Evolutionary conservation across 1,140 invertebrate species (phyloP).

Genomic region (Drosophila guanche): DNA sequence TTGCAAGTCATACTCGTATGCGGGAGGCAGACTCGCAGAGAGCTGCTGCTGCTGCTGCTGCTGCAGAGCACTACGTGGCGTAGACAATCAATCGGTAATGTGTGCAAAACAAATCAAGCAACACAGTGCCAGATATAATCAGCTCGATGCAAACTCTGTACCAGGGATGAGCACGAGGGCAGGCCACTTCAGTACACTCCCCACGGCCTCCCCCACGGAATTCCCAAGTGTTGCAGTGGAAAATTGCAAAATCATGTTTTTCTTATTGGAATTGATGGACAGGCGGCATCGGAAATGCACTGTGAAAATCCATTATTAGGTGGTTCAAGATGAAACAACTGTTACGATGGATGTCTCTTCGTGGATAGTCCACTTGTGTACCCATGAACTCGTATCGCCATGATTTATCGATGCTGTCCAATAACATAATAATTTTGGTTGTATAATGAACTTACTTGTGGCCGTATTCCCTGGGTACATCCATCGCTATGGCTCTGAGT

Average conservation of each 20-base stretch:
- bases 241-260: slow-evolving; percentile 52
- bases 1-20: slow-evolving; percentile 48
- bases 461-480: no score
- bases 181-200: no score
- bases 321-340: slow-evolving; percentile 12
- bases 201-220: not conserved
- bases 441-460: no score
- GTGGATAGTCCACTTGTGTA: slow-evolving; percentile 1
- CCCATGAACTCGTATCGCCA: not conserved
- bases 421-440: no score
- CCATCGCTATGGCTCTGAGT: no score
- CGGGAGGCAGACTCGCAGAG: slow-evolving; percentile 17
- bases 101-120: slow-evolving; percentile 79
- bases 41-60: not conserved
- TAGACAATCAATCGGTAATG: slow-evolving; percentile 73
- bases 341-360: slow-evolving; percentile 16
- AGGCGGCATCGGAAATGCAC: slow-evolving; percentile 4
- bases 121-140: slow-evolving; percentile 68
- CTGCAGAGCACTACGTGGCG: slow-evolving; percentile 53
- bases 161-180: slow-evolving; percentile 44
- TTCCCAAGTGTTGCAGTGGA: slow-evolving; percentile 42
- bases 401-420: slow-evolving; percentile 21
- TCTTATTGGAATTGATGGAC: slow-evolving; percentile 36
- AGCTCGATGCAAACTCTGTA: slow-evolving; percentile 12
- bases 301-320: slow-evolving; percentile 22